Conservation (phyloP, 2,797 vertebrate genomes). For the Falco berigora region DNA sequence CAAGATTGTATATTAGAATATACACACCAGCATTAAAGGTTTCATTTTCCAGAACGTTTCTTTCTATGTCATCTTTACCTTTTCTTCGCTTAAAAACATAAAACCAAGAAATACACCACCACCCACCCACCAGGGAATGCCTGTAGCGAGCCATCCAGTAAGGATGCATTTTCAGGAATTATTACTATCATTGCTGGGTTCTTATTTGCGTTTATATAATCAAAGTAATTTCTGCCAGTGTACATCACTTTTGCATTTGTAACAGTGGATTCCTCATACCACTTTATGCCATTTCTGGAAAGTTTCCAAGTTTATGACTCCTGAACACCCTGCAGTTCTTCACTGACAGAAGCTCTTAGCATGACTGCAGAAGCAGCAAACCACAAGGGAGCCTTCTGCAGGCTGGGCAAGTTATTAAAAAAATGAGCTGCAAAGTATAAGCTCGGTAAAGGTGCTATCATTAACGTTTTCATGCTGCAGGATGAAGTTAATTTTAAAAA, state of each 20-base stretch:
- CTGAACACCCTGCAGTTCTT: background rate
- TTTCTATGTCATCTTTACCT: background rate
- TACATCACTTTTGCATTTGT: background rate
- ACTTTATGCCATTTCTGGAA: background rate
- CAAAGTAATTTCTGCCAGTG: background rate
- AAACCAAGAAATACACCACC: background rate
- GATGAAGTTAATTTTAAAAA: slow-evolving; percentile 33
- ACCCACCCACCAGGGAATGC: background rate
- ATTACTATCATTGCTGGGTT: background rate
- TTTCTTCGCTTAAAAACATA: background rate
- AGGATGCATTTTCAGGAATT: background rate
- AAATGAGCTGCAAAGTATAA: background rate
- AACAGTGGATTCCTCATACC: background rate
- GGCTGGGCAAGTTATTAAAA: background rate
- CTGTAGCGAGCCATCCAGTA: fast-evolving
- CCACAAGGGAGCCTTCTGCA: background rate
- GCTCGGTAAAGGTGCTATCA: background rate
- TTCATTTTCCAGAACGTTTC: background rate
- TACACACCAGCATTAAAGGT: background rate
- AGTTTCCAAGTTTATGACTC: background rate
- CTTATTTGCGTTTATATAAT: background rate
- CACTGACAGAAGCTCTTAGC: background rate
- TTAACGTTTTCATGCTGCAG: background rate
- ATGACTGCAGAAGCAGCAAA: background rate
- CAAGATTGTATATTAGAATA: background rate